Evolutionary conservation across 2,113 vertebrate species (phyloP).

Genomic region (Centrocercus urophasianus): DNA sequence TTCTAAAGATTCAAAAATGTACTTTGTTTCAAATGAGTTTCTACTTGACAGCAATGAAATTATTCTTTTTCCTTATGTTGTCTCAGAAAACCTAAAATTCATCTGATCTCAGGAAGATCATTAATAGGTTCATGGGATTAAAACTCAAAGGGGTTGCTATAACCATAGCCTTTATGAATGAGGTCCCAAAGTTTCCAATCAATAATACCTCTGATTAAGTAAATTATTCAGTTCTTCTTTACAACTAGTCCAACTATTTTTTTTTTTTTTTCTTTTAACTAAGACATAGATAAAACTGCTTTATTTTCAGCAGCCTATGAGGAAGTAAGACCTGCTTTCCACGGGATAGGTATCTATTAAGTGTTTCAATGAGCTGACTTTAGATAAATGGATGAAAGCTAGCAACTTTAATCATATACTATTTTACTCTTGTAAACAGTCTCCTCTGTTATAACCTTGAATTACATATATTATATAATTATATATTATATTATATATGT

Average conservation of each 20-base stretch:
- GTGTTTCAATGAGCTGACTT: conserved; percentile 35
- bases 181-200: background rate
- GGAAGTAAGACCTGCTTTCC: conserved; percentile 18
- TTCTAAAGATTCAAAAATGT: background rate
- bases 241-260: background rate
- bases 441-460: conserved; percentile 29
- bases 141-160: background rate
- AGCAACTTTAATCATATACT: conserved; percentile 18
- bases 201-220: background rate
- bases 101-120: background rate
- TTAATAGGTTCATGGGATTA: background rate
- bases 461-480: background rate
- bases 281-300: background rate
- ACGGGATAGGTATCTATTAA: background rate
- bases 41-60: background rate
- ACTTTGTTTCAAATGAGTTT: background rate
- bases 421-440: background rate
- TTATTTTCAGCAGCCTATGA: conserved; percentile 39
- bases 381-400: conserved; percentile 36
- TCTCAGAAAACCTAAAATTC: background rate
- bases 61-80: background rate
- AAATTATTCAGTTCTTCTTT: background rate
- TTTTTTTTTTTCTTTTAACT: background rate
- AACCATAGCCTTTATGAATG: background rate
- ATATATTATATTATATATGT: too few relatives aligned